Evolutionary conservation across 2,797 vertebrate genomes (phyloP).

Genomic region (Mastacembelus armatus): DNA sequence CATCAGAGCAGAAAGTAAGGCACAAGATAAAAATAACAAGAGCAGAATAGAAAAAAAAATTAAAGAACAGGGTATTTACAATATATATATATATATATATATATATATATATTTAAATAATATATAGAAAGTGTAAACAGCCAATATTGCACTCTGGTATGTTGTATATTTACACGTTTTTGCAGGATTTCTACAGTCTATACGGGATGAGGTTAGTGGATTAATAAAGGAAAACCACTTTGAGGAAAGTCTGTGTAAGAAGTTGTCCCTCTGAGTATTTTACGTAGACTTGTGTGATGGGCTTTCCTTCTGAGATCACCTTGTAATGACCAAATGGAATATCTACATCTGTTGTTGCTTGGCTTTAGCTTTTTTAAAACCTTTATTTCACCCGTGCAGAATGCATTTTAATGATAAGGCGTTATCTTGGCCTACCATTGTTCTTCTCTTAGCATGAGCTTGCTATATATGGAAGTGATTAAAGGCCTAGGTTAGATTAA

Average conservation of each 20-base stretch:
- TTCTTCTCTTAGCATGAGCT: conserved; percentile 40
- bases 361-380: background rate
- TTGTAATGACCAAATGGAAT: background rate
- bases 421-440: conserved; percentile 9
- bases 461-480: conserved; percentile 82
- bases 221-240: conserved; percentile 26
- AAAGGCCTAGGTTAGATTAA: conserved; percentile 76
- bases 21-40: too few relatives aligned
- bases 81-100: too few relatives aligned
- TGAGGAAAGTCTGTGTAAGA: conserved; percentile 18
- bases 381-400: background rate
- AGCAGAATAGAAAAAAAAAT: too few relatives aligned
- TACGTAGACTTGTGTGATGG: background rate
- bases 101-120: too few relatives aligned
- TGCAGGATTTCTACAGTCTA: too few relatives aligned
- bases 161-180: too few relatives aligned
- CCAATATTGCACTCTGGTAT: too few relatives aligned
- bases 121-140: too few relatives aligned
- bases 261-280: conserved; percentile 12
- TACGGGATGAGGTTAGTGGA: too few relatives aligned
- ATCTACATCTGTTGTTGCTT: background rate
- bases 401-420: background rate
- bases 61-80: too few relatives aligned
- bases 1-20: too few relatives aligned
- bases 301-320: background rate